Evolutionary conservation across 2,113 vertebrate species (phyloP).

Genomic region (Delphinapterus leucas): DNA sequence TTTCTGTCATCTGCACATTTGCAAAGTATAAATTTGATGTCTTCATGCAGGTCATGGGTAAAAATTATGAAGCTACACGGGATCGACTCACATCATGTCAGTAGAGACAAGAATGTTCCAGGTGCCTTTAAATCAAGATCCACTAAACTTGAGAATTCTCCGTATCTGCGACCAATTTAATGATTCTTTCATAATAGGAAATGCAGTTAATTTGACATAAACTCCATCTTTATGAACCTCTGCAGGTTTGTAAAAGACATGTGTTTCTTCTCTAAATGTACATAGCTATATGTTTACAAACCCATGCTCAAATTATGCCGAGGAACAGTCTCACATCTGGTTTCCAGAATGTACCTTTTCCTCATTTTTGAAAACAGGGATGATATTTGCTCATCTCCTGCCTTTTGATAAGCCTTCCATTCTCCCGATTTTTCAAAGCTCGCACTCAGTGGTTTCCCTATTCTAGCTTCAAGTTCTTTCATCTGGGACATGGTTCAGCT

Average conservation of each 20-base stretch:
- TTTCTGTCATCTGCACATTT: not conserved
- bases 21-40: not conserved
- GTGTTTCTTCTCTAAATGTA: slow-evolving; percentile 1
- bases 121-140: not conserved
- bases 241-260: not conserved
- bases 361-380: not conserved
- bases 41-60: not conserved
- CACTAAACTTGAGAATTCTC: not conserved
- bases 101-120: not conserved
- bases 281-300: not conserved
- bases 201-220: not conserved
- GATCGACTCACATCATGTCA: not conserved
- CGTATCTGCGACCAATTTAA: not conserved
- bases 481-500: not conserved
- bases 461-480: not conserved
- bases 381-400: not conserved
- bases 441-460: not conserved
- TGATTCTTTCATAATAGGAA: not conserved
- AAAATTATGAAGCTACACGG: not conserved
- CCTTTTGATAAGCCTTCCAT: not conserved
- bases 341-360: not conserved
- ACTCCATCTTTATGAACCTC: not conserved
- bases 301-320: not conserved
- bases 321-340: not conserved
- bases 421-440: not conserved